Evolutionary conservation across 2,888 invertebrate species (phyloP), one percentile per base, ranked within the genome.

Genomic region (Andrena trimmerana): DNA sequence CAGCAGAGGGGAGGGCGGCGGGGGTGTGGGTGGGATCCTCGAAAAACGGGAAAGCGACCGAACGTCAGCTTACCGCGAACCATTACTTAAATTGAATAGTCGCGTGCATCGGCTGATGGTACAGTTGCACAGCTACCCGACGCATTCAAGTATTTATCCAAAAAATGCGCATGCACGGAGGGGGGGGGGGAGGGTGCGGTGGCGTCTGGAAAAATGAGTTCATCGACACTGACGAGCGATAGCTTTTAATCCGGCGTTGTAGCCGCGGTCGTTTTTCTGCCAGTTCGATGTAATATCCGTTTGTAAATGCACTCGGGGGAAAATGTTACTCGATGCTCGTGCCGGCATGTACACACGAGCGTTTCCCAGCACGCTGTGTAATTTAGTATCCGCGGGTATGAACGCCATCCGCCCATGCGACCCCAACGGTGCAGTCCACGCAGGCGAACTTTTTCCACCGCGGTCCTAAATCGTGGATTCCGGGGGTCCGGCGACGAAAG

Each of bases 151-250:
- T 62, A 80, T 80, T 80, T 80, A 77, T 33, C 60, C 20, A 24
- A 29, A 27, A 29, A 27, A 52, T 13, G 24, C 4, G 29, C 33
- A 10, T n/a, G 27, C 50, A 10, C 8, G 10, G 20, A 20, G 20
- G 20, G 31, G 5, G 31, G 36, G 36, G 13, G 20, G n/a, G 16
- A 2, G 31, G 31, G 36, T 3, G 3, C 48, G 31, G 20, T n/a
- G 31, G 27, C 36, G 48, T 33, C 57, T 48, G 54, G 70, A 85
- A 88, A 87, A 86, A 84, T 81, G 88, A 86, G 87, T 86, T 81
- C 88, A 88, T 88, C 88, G 86, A 84, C 88, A 77, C 88, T 88
- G 87, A 88, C 87, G 84, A 84, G 80, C 88, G 88, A 86, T 88
- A 86, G 88, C 87, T 88, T 88, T 88, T 87, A 88, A 88, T 88